Base-by-base conservation (phyloP, 2,888 invertebrate species). In the Saturnia japonica region DNA sequence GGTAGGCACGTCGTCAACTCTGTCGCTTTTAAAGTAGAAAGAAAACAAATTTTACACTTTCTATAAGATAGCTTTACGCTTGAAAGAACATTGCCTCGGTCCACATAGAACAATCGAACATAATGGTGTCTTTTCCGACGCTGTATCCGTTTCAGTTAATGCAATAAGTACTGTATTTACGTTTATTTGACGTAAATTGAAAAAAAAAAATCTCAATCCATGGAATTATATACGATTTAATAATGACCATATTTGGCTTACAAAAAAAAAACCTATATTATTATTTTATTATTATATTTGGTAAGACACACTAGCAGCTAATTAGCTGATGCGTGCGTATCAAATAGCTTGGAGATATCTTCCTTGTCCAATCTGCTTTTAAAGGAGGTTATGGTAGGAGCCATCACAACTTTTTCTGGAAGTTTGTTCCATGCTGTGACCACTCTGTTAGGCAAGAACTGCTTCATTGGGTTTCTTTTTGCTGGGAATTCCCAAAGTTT, bases 11-110 rank as follows among this genome's bases (percentile, higher is more conserved):
- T 69, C 80, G 80, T 78, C 83, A 83, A 68, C 81, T 81, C 86
- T 77, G 81, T 83, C 84, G 88, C 86, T 93, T 93, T 88, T 92
- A 93, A 91, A 88, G 84, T 85, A 87, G 88, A 87, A 90, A 90
- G 88, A 92, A 91, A 91, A 90, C 87, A 85, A 89, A 86, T 86
- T 87, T 84, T 86, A 83, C 88, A 92, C 93, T 93, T 93, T 93
- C 93, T 92, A 90, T 71, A 72, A 74, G 72, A 73, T 82, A 82
- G 84, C 86, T 88, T 90, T 80, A 89, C 88, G 93, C 80, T 88
- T 79, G 79, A 77, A 71, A 75, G 86, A 73, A 54, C 43, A 54
- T 57, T 70, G 70, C 69, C 67, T 72, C 70, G 70, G 74, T 70
- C 68, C 66, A 70, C 60, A 62, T 42, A 51, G 45, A 68, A 69